Evolutionary conservation across 1,140 invertebrate species (phyloP).

Genomic region (Cardiocondyla obscurior): DNA sequence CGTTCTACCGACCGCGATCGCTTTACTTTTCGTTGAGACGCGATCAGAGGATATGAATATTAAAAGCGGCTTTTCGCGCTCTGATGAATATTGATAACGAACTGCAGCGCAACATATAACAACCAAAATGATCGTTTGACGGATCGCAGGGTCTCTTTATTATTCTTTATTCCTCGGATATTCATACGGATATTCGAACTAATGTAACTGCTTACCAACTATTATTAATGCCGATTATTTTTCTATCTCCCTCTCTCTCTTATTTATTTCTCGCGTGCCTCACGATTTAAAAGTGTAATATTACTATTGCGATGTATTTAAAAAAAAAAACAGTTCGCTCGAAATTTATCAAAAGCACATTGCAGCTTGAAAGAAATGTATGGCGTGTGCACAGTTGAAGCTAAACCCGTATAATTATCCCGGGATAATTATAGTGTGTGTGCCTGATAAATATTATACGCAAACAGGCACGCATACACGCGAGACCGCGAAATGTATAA

Average conservation of each 20-base stretch:
- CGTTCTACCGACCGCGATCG: slow-evolving; percentile 43
- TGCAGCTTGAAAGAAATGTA: neutral
- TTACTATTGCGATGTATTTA: neutral
- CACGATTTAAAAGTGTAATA: neutral
- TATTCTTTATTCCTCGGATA: neutral
- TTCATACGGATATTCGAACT: neutral
- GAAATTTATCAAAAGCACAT: neutral
- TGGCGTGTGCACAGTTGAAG: too few species aligned
- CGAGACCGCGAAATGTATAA: neutral
- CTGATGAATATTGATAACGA: slow-evolving; percentile 68
- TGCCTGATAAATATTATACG: neutral
- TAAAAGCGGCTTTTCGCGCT: slow-evolving; percentile 60
- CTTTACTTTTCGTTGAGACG: slow-evolving; percentile 37
- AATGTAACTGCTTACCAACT: neutral
- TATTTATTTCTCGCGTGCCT: neutral
- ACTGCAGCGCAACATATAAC: slow-evolving; percentile 34
- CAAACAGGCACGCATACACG: neutral
- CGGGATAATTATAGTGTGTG: neutral
- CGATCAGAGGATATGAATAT: slow-evolving; percentile 60
- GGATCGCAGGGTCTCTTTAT: neutral
- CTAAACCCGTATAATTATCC: neutral
- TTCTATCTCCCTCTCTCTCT: neutral
- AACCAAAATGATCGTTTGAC: slow-evolving; percentile 51
- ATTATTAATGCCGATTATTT: neutral
- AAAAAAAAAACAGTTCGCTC: neutral